Evolutionary conservation across 2,797 vertebrate species (phyloP), one percentile per base, ranked within the genome.

Genomic region (Falco berigora): DNA sequence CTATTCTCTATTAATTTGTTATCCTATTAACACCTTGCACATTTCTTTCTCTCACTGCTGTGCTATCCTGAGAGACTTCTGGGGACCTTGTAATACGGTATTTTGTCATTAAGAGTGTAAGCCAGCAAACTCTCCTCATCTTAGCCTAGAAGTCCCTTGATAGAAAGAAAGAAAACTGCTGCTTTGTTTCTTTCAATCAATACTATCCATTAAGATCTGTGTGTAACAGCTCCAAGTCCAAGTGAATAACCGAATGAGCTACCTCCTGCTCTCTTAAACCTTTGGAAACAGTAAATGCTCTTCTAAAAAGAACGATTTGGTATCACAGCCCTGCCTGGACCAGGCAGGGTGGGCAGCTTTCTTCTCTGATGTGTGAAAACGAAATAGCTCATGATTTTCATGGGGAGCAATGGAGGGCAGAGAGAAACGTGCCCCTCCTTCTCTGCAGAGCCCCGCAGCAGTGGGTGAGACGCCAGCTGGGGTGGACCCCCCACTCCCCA

Each of bases 141-240:
- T 69, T 52, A 90, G 80, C 75, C 69, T 47, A 47, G 89, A 96
- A 95, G 90, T 96, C 90, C 91, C 93, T 77, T 66, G 90, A 69
- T 10, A 82, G 80, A 95, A 87, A 87, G 74, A 62, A 63, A 83
- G 91, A 95, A 94, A 96, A 96, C 74, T 6, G 22, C 93, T 93
- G 95, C 94, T 97, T 95, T 97, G 85, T 95, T 97, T 94, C 96
- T 94, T 86, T 95, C 94, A 94, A 94, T 97, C 97, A 96, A 97
- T 97, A 96, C 91, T 93, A 96, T 94, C 96, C 94, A 97, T 97
- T 97, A 96, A 95, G 94, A 84, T 92, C 94, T 69, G 52, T 97
- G 96, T 97, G 95, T 95, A 97, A 97, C 93, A 94, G 89, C 90
- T 90, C 75, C 3, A 28, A 91, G 68, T 67, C 82, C 73, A 64